A percentile compares a stretch with the other conserved stretches of the same genome.
Evolutionary conservation across 2,888 invertebrate species (phyloP).

Genomic region (Nymphalis polychloros): DNA sequence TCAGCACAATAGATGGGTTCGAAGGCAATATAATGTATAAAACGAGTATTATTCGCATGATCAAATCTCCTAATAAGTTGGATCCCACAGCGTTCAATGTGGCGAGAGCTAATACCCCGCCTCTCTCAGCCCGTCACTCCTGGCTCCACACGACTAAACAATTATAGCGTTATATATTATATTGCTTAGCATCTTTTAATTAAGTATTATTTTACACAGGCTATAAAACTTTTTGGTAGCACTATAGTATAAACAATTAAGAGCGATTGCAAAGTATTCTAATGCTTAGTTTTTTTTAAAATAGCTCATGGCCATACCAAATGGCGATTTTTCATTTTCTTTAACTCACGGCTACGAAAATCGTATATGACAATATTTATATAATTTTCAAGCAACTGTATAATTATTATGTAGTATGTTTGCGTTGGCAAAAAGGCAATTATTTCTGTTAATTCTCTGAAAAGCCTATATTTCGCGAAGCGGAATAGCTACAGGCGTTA

Average conservation of each 20-base stretch:
- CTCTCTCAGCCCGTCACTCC: conserved; percentile 60
- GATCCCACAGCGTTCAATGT: conserved; percentile 77
- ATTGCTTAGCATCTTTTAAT: conserved; percentile 35
- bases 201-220: conserved; percentile 11
- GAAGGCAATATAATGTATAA: conserved; percentile 76
- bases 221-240: neutral
- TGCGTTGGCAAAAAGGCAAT: no score
- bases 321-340: no score
- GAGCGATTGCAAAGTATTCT: no score
- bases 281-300: no score
- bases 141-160: conserved; percentile 56
- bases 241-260: neutral
- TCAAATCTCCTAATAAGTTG: conserved; percentile 80
- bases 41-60: conserved; percentile 78
- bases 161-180: conserved; percentile 44
- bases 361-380: no score
- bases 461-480: no score
- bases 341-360: no score
- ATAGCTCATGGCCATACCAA: no score
- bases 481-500: no score
- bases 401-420: no score
- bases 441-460: no score
- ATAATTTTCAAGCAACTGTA: no score
- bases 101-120: conserved; percentile 68
- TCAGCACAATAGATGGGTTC: conserved; percentile 53